These are phyloP conservation scores for Limnephilus marmoratus DNA, from an alignment of 2,888 invertebrate species.

Conservation along the genomic window DNA sequence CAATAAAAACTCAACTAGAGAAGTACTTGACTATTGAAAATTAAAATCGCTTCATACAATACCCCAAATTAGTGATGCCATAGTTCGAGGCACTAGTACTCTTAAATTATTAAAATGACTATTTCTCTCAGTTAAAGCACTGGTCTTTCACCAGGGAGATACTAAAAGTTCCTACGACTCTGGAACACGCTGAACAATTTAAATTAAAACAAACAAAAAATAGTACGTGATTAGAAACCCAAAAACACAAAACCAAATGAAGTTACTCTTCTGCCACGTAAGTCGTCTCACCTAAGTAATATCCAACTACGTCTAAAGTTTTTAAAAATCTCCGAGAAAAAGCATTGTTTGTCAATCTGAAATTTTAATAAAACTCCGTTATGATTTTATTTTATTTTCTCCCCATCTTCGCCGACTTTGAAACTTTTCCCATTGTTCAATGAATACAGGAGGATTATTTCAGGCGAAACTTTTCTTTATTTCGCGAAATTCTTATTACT, in stretches of 20 bases:
- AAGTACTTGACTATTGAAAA: too few relatives aligned
- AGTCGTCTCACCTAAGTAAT: background rate
- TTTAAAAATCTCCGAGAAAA: background rate
- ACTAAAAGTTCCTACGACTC: too few relatives aligned
- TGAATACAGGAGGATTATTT: slow-evolving; percentile 11
- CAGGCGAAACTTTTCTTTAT: slow-evolving; percentile 8
- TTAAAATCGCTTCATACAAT: too few relatives aligned
- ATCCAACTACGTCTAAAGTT: background rate
- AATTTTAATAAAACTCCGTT: background rate
- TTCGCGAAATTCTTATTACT: slow-evolving; percentile 4
- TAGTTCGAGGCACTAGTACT: background rate
- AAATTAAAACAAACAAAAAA: too few relatives aligned
- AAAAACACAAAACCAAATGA: background rate
- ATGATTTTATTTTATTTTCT: background rate
- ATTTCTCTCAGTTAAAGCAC: too few relatives aligned
- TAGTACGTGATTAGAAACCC: background rate
- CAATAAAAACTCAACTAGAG: too few relatives aligned
- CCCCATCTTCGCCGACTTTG: background rate
- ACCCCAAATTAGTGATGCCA: background rate
- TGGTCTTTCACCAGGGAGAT: too few relatives aligned
- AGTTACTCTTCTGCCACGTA: background rate
- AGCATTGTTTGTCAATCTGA: background rate
- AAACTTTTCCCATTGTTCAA: slow-evolving; percentile 8
- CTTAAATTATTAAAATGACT: background rate
- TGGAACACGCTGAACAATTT: too few relatives aligned